Base-by-base conservation (phyloP, 1,140 invertebrate genomes). In the Tetramorium simillimum region DNA sequence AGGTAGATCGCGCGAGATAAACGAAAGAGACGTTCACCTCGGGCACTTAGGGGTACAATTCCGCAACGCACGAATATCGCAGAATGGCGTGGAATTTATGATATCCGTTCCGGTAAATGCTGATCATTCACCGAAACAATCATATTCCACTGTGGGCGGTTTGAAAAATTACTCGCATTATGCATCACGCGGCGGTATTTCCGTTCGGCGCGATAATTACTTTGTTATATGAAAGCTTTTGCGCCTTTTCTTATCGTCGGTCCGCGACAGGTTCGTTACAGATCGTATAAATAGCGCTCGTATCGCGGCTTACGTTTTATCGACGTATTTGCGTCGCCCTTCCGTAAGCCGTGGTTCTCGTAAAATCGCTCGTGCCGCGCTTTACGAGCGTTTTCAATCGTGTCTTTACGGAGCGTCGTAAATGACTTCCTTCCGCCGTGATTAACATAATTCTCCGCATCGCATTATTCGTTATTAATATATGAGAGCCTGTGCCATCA, bases 81-180 rank as follows among this genome's bases (percentile, higher is more conserved):
- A 12, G 53, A 70, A 49, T 82, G 69, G 69, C 69, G 80, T 84
- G 80, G 69, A 84, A 84, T 75, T 84, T 84, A 75, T 82, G 80
- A 72, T 84, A 84, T 84, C 53, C 80, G 80, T 84, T 84, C 80
- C 69, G 80, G 69, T 33, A 73, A 65, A 84, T 12, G 69, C 80
- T 84, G 80, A 84, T 84, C 69, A 49, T 84, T 84, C 80, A 75
- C 53, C 69, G 80, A 84, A 84, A 84, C 69, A 84, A 84, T 84
- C 69, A 70, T 84, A 84, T 82, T 82, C 67, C 53, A 46, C 51
- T 3, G 65, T 33, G 63, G 24, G 67, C 40, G 16, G 12, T 53
- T 76, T 60, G 58, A 77, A 89, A 89, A 89, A 88, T 88, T 86
- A 73, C 58, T 21, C 89, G n/a, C 69, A 60, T 84, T 73, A 84